A percentile compares a stretch with the other conserved stretches of the same genome.
Evolutionary conservation across 2,888 invertebrate genomes (phyloP).

Genomic region (Allophyes oxyacanthae): DNA sequence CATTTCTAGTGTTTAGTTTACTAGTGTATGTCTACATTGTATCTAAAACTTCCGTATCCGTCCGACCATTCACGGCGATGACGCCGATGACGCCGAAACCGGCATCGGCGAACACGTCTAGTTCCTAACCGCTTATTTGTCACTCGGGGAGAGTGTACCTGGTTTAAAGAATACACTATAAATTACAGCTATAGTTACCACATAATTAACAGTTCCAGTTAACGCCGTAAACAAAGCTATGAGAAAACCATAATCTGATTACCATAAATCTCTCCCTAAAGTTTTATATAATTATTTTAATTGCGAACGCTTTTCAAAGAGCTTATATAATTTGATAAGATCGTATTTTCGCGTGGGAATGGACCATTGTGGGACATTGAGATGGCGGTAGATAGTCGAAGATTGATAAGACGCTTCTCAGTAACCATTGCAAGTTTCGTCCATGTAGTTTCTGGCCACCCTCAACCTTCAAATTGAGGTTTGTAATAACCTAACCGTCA

Average conservation of each 20-base stretch:
- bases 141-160: too few relatives aligned
- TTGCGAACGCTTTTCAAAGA: constrained; percentile 49
- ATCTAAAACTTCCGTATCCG: too few relatives aligned
- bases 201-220: constrained; percentile 21
- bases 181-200: constrained; percentile 14
- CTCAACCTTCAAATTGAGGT: too few relatives aligned
- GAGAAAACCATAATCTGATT: constrained; percentile 46
- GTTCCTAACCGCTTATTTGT: too few relatives aligned
- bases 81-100: too few relatives aligned
- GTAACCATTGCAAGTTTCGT: neutral
- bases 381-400: constrained; percentile 41
- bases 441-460: too few relatives aligned
- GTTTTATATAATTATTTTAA: constrained; percentile 57
- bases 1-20: too few relatives aligned
- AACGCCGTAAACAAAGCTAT: constrained; percentile 14
- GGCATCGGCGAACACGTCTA: too few relatives aligned
- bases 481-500: too few relatives aligned
- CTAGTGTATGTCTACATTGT: too few relatives aligned
- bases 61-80: too few relatives aligned
- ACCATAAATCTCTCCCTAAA: constrained; percentile 38
- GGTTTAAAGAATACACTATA: constrained; percentile 1
- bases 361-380: constrained; percentile 33
- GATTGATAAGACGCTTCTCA: constrained; percentile 13
- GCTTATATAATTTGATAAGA: constrained; percentile 44
- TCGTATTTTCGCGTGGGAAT: constrained; percentile 55